phyloP scores from a whole-genome alignment of 2,797 vertebrate species.

The Hafferia zeledoni region DNA sequence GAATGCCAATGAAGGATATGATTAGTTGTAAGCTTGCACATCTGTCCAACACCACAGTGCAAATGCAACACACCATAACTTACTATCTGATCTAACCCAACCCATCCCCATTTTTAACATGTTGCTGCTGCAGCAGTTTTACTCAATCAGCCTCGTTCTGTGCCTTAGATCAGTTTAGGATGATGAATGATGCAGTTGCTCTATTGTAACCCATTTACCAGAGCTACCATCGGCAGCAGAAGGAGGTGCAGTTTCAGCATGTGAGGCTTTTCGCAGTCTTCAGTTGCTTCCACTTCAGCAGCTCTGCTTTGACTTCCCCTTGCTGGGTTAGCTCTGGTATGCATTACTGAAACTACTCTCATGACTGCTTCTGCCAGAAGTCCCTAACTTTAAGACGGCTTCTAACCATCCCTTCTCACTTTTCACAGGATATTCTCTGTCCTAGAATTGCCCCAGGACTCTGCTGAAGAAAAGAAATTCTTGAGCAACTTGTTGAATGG shows the following conservation, averaged over 20 bases:
- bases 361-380: neutral
- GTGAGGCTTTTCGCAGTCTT: neutral
- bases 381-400: neutral
- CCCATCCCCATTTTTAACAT: neutral
- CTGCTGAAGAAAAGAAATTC: slow-evolving; percentile 28
- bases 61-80: neutral
- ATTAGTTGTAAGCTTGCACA: neutral
- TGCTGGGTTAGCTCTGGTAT: neutral
- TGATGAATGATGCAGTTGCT: neutral
- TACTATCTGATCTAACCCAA: neutral
- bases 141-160: neutral
- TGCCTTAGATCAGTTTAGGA: neutral
- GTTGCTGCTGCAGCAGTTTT: neutral
- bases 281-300: neutral
- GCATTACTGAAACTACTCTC: neutral
- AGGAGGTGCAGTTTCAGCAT: neutral
- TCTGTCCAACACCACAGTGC: neutral
- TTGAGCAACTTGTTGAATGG: slow-evolving; percentile 14
- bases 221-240: neutral
- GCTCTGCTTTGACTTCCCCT: neutral
- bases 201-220: neutral
- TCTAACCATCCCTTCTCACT: neutral
- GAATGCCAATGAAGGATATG: neutral
- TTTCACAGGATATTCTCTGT: neutral
- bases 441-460: neutral